A percentile compares a stretch with the other conserved stretches of the same genome.
Evolutionary conservation across 2,113 vertebrate genomes (phyloP).

Genomic region (Chloroceryle aenea): DNA sequence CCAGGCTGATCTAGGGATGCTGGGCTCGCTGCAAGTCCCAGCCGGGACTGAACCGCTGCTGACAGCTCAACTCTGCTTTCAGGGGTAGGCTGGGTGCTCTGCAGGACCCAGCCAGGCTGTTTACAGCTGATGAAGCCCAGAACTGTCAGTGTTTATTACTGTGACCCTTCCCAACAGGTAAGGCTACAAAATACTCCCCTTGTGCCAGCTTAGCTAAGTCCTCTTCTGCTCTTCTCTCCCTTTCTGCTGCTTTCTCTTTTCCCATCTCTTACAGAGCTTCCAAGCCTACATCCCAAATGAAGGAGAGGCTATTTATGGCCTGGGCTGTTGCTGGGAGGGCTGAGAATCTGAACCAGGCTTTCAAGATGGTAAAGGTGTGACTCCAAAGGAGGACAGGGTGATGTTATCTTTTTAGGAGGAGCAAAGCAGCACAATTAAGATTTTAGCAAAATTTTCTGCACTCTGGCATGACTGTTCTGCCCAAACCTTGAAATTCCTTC

Average conservation of each 20-base stretch:
- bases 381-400: not conserved
- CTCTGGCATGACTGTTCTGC: not conserved
- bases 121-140: accelerated
- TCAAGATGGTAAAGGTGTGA: not conserved
- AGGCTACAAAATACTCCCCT: accelerated
- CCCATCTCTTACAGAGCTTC: not conserved
- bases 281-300: accelerated
- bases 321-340: not conserved
- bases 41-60: too few relatives aligned
- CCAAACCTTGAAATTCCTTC: not conserved
- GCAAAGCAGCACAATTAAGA: not conserved
- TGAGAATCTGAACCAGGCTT: not conserved
- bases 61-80: not conserved
- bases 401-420: not conserved
- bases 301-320: not conserved
- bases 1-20: not conserved
- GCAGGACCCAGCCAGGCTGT: not conserved
- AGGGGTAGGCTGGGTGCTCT: not conserved
- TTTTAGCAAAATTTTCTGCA: not conserved
- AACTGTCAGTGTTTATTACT: accelerated
- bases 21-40: accelerated
- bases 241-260: not conserved
- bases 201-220: not conserved
- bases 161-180: not conserved
- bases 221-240: not conserved